These are phyloP conservation scores for Alviniconcha strummeri DNA, from an alignment of 2,888 invertebrate species.

Conservation along the genomic window DNA sequence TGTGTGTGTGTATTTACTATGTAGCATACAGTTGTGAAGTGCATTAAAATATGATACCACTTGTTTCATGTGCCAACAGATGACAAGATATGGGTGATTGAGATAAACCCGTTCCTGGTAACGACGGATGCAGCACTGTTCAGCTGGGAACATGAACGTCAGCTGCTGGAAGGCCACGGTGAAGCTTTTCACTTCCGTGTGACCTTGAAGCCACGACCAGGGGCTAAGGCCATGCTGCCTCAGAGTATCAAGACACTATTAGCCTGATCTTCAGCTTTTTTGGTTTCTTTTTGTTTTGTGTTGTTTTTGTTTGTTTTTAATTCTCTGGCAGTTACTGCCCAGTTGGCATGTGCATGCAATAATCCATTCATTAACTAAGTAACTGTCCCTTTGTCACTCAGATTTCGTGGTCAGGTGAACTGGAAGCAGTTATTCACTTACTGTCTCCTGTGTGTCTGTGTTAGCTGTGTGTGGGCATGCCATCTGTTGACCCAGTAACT, in stretches of 20 bases:
- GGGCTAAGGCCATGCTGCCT: conserved; percentile 60
- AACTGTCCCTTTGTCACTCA: not conserved
- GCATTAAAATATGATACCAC: too few species aligned
- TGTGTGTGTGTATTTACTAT: not conserved
- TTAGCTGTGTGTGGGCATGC: too few species aligned
- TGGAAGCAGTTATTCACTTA: too few species aligned
- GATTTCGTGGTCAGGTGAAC: not conserved
- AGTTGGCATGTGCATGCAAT: too few species aligned
- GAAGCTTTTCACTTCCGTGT: conserved; percentile 56
- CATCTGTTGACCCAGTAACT: too few species aligned
- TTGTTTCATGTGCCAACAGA: conserved; percentile 40
- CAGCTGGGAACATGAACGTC: conserved; percentile 62
- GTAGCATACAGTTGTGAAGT: too few species aligned
- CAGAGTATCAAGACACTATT: conserved; percentile 50
- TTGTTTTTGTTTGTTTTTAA: not conserved
- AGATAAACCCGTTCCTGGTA: conserved; percentile 61
- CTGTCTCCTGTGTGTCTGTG: too few species aligned
- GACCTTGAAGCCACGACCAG: conserved; percentile 54
- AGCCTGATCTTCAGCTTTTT: not conserved
- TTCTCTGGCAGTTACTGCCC: not conserved
- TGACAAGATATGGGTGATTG: conserved; percentile 60
- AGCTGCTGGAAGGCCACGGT: conserved; percentile 52
- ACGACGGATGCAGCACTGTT: conserved; percentile 65
- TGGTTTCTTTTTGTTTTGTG: not conserved
- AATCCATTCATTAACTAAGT: too few species aligned